Conservation (phyloP, 2,797 vertebrate species). For the Pygocentrus nattereri region DNA sequence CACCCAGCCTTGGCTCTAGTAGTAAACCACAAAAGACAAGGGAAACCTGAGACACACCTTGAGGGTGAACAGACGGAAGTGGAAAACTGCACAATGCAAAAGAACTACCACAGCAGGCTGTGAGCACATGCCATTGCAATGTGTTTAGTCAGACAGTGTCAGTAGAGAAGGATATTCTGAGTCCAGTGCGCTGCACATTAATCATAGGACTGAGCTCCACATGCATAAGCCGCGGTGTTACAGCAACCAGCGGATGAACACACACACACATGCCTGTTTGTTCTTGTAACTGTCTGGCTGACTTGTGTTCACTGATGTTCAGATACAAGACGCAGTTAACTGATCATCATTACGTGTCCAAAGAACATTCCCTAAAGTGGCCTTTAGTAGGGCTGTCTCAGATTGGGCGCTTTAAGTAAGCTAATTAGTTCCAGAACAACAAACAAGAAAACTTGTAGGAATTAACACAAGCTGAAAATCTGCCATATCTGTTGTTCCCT, state of each 20-base stretch:
- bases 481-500: not conserved
- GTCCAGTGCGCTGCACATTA: conserved; percentile 33
- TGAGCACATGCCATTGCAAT: conserved; percentile 45
- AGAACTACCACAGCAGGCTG: not conserved
- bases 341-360: conserved; percentile 32
- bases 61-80: not conserved
- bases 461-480: conserved; percentile 10
- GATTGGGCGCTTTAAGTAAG: conserved; percentile 1
- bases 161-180: conserved; percentile 52
- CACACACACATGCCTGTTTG: conserved; percentile 16
- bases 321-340: conserved; percentile 22
- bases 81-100: conserved; percentile 7
- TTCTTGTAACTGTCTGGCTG: conserved; percentile 29
- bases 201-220: conserved; percentile 41
- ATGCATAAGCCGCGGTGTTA: conserved; percentile 22
- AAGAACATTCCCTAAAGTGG: conserved; percentile 32
- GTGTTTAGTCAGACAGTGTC: conserved; percentile 50
- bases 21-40: conserved; percentile 14
- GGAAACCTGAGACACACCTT: conserved; percentile 48
- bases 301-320: conserved; percentile 18
- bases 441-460: not conserved
- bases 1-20: conserved; percentile 25
- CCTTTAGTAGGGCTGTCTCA: not conserved
- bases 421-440: conserved; percentile 34
- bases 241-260: not conserved